Conservation (phyloP, 1,140 invertebrate species). For the Ceratina australensis region DNA sequence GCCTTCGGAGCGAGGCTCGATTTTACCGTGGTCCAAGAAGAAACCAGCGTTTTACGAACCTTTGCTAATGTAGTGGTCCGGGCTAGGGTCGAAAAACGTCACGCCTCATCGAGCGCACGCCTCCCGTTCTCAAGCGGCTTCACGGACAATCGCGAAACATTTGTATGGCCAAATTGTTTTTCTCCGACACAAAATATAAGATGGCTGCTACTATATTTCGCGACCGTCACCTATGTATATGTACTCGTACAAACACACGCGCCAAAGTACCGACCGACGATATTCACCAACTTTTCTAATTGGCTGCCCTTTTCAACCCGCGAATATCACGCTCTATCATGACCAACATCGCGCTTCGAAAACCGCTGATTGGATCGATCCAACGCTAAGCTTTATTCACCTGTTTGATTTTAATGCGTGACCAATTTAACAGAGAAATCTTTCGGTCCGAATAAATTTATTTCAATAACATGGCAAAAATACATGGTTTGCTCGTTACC, state of each 20-base stretch:
- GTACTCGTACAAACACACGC: slow-evolving; percentile 55
- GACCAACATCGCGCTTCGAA: slow-evolving; percentile 9
- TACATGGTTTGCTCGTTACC: neutral
- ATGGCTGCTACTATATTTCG: slow-evolving; percentile 79
- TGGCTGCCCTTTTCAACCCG: slow-evolving; percentile 47
- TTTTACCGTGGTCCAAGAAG: slow-evolving; percentile 31
- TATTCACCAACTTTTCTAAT: slow-evolving; percentile 42
- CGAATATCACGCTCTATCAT: slow-evolving; percentile 16
- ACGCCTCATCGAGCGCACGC: slow-evolving; percentile 75
- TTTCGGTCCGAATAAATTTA: neutral
- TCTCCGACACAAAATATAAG: slow-evolving; percentile 80
- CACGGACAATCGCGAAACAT: slow-evolving; percentile 76
- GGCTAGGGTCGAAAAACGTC: slow-evolving; percentile 74
- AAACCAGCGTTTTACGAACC: slow-evolving; percentile 70
- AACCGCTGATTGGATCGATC: slow-evolving; percentile 50
- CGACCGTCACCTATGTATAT: slow-evolving; percentile 65
- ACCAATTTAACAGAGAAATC: slow-evolving; percentile 21
- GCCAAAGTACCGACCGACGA: slow-evolving; percentile 40
- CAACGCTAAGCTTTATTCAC: slow-evolving; percentile 36
- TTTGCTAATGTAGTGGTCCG: slow-evolving; percentile 79
- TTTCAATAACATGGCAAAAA: neutral
- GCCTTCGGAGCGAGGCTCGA: slow-evolving; percentile 44
- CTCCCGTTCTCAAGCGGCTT: slow-evolving; percentile 70
- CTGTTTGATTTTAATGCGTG: slow-evolving; percentile 45
- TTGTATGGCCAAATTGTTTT: slow-evolving; percentile 79